Evolutionary conservation across 2,888 invertebrate species (phyloP).

Genomic region (Watsonalla cultraria): DNA sequence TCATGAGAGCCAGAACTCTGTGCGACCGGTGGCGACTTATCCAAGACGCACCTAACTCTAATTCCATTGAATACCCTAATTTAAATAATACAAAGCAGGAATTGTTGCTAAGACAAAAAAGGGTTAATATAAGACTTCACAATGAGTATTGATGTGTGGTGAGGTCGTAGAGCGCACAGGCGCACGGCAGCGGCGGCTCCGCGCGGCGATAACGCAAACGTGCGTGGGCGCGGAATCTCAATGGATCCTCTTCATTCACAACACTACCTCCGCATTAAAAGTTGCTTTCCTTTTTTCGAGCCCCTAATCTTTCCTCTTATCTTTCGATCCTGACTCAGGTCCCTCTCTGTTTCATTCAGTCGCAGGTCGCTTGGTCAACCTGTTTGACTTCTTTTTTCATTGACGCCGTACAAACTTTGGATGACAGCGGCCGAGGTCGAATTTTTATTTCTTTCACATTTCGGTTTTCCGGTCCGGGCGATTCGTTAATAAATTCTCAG

Average conservation of each 20-base stretch:
- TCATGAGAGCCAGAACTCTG: constrained; percentile 4
- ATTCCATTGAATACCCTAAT: constrained; percentile 41
- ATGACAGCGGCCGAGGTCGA: constrained; percentile 77
- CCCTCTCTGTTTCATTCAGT: constrained; percentile 75
- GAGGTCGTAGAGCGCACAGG: constrained; percentile 18
- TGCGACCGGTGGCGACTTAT: constrained; percentile 13
- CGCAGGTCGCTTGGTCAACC: constrained; percentile 68
- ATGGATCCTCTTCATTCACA: constrained; percentile 77
- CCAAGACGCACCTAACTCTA: constrained; percentile 31
- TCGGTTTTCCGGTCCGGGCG: constrained; percentile 76
- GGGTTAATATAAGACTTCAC: constrained; percentile 37
- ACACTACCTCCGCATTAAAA: constrained; percentile 73
- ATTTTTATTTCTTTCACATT: constrained; percentile 79
- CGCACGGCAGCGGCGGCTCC: constrained; percentile 30
- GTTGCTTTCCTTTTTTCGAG: constrained; percentile 68
- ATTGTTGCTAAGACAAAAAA: constrained; percentile 47
- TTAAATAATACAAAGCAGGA: constrained; percentile 51
- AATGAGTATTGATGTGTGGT: constrained; percentile 47
- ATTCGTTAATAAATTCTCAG: constrained; percentile 79
- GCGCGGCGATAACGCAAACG: constrained; percentile 42
- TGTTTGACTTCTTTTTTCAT: constrained; percentile 77
- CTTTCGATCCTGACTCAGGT: constrained; percentile 69
- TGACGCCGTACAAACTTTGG: constrained; percentile 74
- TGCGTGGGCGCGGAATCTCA: constrained; percentile 72
- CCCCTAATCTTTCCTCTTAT: constrained; percentile 75